A percentile compares a stretch with the other conserved stretches of the same genome.
Conservation (phyloP, 64 coral and sea anemone species). For the Actinia equina region DNA sequence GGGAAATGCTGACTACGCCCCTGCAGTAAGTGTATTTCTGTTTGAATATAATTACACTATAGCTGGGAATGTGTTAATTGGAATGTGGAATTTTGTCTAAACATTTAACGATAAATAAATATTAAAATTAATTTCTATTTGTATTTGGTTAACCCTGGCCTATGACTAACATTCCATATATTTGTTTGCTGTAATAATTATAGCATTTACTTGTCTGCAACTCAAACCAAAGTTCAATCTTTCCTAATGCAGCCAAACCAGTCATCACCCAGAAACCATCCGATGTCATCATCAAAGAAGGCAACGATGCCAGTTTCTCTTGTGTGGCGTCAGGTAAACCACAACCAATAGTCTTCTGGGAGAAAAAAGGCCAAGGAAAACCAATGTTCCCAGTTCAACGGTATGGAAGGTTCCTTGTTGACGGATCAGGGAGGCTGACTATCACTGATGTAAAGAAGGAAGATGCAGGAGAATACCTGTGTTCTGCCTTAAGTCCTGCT, state of each 20-base stretch:
- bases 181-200: too few species aligned
- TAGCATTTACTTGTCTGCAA: too few species aligned
- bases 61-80: too few species aligned
- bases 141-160: too few species aligned
- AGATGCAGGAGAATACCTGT: slow-evolving; percentile 47
- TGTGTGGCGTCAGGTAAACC: slow-evolving; percentile 55
- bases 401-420: slow-evolving; percentile 27
- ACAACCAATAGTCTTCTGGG: slow-evolving; percentile 68
- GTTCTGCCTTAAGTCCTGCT: slow-evolving; percentile 21
- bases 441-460: slow-evolving; percentile 33
- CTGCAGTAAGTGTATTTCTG: too few species aligned
- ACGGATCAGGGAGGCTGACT: slow-evolving; percentile 17
- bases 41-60: too few species aligned
- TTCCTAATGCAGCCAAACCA: slow-evolving; percentile 52
- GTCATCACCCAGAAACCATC: slow-evolving; percentile 44
- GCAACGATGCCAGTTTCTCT: slow-evolving; percentile 40
- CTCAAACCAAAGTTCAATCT: too few species aligned
- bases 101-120: too few species aligned
- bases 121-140: too few species aligned
- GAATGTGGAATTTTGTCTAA: too few species aligned
- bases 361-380: not conserved
- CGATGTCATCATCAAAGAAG: slow-evolving; percentile 56
- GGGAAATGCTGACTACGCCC: too few species aligned
- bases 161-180: too few species aligned
- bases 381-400: slow-evolving; percentile 57